Base-by-base conservation (phyloP, 2,888 invertebrate genomes). In the Drosophila affinis region DNA sequence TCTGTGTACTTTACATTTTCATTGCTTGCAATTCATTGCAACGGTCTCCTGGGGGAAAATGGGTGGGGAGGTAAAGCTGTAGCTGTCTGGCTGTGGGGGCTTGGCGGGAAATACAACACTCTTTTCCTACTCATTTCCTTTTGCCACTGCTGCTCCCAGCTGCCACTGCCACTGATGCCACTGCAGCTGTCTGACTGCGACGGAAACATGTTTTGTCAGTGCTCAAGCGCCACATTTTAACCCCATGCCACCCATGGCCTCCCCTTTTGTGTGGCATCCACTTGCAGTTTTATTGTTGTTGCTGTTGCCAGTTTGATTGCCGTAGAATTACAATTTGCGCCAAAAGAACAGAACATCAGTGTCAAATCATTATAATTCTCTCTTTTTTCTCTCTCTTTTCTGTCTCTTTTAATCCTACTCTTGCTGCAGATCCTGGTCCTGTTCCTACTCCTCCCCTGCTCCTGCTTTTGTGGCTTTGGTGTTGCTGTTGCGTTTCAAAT, bases 241-340 rank as follows among this genome's bases (percentile, higher is more conserved):
- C 85, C 88, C 88, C 75, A 3, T 78, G 72, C 63, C 55, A 57
- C 51, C 53, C 65, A 48, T 49, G 54, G 21, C 77, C 62, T 27
- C 53, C 71, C 65, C 59, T 45, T 70, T 47, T 56, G 57, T 49
- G 45, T 60, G 64, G 39, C 39, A n/a, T 39, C 39, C 39, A 39
- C 14, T 63, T 59, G 62, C 62, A 29, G 52, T 59, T 69, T 51
- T 29, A 46, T 53, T 48, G 59, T 57, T 59, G 72, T 68, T 75
- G 75, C 75, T 72, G 75, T 77, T 69, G 82, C 77, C 88, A 75
- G 88, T 85, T 85, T 85, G 85, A 85, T 85, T 85, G 85, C 85
- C 88, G 88, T 83, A 76, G 81, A 85, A 85, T 85, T 85, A 88
- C 84, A 85, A 88, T 85, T 85, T 85, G 87, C 83, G 88, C 88